Base-by-base conservation (phyloP, 2,888 invertebrate species). In the Orthosia gothica region DNA sequence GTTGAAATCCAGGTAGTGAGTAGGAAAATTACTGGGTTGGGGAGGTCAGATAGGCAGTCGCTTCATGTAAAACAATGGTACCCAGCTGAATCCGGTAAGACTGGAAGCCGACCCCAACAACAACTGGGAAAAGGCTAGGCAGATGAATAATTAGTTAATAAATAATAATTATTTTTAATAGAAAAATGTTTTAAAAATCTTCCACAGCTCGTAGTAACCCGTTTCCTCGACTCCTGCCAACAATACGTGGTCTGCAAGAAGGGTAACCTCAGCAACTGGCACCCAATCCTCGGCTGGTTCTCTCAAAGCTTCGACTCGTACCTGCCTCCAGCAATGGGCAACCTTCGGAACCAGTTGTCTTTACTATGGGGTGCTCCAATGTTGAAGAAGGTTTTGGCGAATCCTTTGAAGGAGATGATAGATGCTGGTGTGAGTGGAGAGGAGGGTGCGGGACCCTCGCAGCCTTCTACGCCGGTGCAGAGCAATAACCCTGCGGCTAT, bases 221-320 rank as follows among this genome's bases (percentile, higher is more conserved):
- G 98, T 77, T 97, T 99, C 87, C 95, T 99, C 83, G 98, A 99
- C 93, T 98, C 98, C 81, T 99, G 99, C 94, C 98, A 99, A 88
- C 98, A 98, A 87, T 99, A 99, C 89, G 99, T 99, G n/a, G 98
- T 98, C 12, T 98, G 98, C 88, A 99, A 99, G 93, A 98, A 98
- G 89, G 98, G 99, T 2, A 99, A 99, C 90, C 97, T 99, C 66
- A 99, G 99, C 65, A 99, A 99, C 94, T 99, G 99, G 99, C 99
- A 99, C 94, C 99, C 99, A 7, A 98, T 99, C 40, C 97, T 99
- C 16, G 99, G 99, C 55, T 99, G 99, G 99, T 99, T 99, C 92
- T 97, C 98, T 0, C 98, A 98, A 81, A 97, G 97, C 4, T 97
- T 97, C 65, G 98, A 98, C 89, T 93, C 95, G 0, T 97, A 97